Evolutionary conservation across 2,888 invertebrate species (phyloP).

Genomic region (Megamerina dolium): DNA sequence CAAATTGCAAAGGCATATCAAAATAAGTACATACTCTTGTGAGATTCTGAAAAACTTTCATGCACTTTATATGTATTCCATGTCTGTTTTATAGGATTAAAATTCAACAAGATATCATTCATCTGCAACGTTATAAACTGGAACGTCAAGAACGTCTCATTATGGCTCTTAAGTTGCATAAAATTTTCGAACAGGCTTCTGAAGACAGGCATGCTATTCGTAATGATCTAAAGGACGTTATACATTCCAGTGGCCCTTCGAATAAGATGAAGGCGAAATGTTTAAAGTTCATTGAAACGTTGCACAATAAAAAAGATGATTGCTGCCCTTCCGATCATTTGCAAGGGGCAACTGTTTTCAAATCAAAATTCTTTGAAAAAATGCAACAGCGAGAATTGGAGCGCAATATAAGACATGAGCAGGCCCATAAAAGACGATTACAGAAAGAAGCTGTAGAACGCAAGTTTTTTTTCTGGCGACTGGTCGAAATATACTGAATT

Average conservation of each 20-base stretch:
- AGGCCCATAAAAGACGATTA: slow-evolving; percentile 46
- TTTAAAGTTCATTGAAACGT: slow-evolving; percentile 43
- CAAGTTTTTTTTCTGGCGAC: slow-evolving; percentile 65
- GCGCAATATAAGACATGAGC: slow-evolving; percentile 51
- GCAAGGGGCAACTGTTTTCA: slow-evolving; percentile 45
- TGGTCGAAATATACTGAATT: slow-evolving; percentile 59
- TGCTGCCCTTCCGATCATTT: slow-evolving; percentile 33
- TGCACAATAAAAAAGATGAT: slow-evolving; percentile 43
- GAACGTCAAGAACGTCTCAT: slow-evolving; percentile 68
- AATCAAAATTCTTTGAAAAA: slow-evolving; percentile 63
- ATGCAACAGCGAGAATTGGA: slow-evolving; percentile 69
- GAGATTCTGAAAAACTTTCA: background rate
- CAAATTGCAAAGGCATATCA: slow-evolving; percentile 41
- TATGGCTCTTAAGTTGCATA: slow-evolving; percentile 64
- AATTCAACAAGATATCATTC: slow-evolving; percentile 67
- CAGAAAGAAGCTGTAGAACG: slow-evolving; percentile 37
- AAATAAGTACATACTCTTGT: slow-evolving; percentile 37
- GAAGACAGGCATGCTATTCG: slow-evolving; percentile 57
- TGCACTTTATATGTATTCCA: too few species aligned
- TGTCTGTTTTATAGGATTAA: slow-evolving; percentile 53
- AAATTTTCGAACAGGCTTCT: slow-evolving; percentile 60
- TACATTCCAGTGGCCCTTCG: slow-evolving; percentile 55
- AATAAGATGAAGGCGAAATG: slow-evolving; percentile 51
- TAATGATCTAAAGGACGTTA: slow-evolving; percentile 54
- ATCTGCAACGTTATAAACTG: slow-evolving; percentile 63